A percentile compares a stretch with the other conserved stretches of the same genome.
These are phyloP conservation scores for Macrophya alboannulata DNA, from an alignment of 2,888 invertebrate genomes.

Conservation along the genomic window DNA sequence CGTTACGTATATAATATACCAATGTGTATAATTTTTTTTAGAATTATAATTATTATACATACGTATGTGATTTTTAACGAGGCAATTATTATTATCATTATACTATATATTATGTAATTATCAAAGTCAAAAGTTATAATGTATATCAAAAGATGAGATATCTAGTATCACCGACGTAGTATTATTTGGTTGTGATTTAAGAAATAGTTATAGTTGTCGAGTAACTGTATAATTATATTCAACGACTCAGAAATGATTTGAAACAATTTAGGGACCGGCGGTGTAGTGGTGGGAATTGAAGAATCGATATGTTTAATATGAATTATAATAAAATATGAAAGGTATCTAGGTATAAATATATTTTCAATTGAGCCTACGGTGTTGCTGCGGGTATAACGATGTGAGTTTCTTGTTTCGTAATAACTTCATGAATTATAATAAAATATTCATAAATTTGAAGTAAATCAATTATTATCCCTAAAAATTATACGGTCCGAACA, in stretches of 20 bases:
- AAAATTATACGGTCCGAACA: not conserved
- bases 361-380: conserved; percentile 34
- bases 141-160: conserved; percentile 11
- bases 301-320: not conserved
- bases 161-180: conserved; percentile 32
- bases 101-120: not conserved
- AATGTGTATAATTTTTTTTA: not conserved
- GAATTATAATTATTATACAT: not conserved
- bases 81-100: not conserved
- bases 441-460: not conserved
- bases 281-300: not conserved
- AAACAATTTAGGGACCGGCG: not conserved
- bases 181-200: conserved; percentile 40
- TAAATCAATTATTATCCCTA: not conserved
- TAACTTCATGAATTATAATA: not conserved
- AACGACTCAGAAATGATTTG: not conserved
- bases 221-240: not conserved
- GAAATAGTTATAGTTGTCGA: conserved; percentile 4
- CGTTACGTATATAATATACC: not conserved
- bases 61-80: conserved; percentile 14
- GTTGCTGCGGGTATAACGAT: not conserved
- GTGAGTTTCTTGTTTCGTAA: not conserved
- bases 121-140: not conserved
- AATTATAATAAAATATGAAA: not conserved
- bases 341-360: conserved; percentile 20